Evolutionary conservation across 2,113 vertebrate genomes (phyloP).

Genomic region (Typhlomys cinereus): DNA sequence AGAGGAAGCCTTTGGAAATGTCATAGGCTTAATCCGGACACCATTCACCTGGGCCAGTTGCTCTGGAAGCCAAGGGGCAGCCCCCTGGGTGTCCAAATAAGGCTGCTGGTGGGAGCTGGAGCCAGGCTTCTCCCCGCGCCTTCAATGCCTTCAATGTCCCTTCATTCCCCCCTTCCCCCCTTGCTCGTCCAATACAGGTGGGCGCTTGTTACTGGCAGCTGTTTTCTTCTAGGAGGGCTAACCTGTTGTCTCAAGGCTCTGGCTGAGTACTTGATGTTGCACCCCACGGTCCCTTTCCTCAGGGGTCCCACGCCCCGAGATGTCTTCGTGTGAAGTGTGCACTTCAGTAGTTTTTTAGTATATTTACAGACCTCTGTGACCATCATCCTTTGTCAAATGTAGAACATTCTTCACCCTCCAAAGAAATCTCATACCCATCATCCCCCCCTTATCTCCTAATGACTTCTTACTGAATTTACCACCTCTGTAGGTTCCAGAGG

Average conservation of each 20-base stretch:
- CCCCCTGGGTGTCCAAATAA: neutral
- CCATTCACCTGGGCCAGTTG: neutral
- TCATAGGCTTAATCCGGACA: neutral
- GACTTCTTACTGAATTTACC: no score
- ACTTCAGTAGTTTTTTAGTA: neutral
- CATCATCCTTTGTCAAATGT: neutral
- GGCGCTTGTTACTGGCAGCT: fast-evolving
- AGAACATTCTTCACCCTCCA: neutral
- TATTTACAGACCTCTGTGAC: neutral
- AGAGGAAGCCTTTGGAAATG: neutral
- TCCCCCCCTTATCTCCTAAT: no score
- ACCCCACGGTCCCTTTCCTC: neutral
- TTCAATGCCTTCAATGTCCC: neutral
- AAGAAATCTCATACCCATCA: neutral
- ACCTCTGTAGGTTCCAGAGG: neutral
- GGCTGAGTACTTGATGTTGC: neutral
- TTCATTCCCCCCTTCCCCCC: neutral
- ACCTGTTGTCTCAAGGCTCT: neutral
- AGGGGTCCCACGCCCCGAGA: neutral
- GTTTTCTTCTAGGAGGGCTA: neutral
- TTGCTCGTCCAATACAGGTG: neutral
- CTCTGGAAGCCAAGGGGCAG: neutral
- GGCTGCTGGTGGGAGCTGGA: neutral
- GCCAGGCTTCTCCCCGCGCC: neutral
- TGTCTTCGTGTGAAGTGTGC: neutral